phyloP scores from a whole-genome alignment of 2,888 invertebrate species.

The Andrena marginata region DNA sequence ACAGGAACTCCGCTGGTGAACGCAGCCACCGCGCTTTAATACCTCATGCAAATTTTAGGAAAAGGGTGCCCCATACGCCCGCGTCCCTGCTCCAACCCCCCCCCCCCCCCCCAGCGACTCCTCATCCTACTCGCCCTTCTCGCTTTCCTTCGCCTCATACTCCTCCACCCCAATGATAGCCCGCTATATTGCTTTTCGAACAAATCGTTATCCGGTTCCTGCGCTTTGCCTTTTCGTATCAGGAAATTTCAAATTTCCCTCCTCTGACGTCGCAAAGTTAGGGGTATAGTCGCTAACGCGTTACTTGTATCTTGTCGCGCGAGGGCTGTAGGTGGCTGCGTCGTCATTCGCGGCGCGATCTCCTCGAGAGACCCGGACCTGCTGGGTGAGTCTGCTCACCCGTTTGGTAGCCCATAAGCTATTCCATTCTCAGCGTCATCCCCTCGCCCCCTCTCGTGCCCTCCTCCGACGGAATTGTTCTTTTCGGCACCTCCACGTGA shows the following conservation, averaged over 20 bases:
- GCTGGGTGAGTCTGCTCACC: slow-evolving; percentile 31
- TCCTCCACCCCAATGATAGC: slow-evolving; percentile 74
- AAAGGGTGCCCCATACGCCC: slow-evolving; percentile 77
- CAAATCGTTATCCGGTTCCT: slow-evolving; percentile 83
- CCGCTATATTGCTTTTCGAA: slow-evolving; percentile 84
- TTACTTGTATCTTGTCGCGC: no score
- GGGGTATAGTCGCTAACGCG: not conserved
- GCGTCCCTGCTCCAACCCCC: slow-evolving; percentile 50
- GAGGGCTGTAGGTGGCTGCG: no score
- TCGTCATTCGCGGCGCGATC: slow-evolving; percentile 68
- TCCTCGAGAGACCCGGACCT: slow-evolving; percentile 64
- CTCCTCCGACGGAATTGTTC: slow-evolving; percentile 54
- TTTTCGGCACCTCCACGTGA: slow-evolving; percentile 54
- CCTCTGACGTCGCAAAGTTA: not conserved
- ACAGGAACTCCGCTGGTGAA: slow-evolving; percentile 82
- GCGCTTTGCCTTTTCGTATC: slow-evolving; percentile 51
- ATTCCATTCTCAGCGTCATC: slow-evolving; percentile 48
- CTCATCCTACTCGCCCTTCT: slow-evolving; percentile 62
- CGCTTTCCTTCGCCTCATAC: slow-evolving; percentile 72
- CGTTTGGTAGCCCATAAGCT: slow-evolving; percentile 33
- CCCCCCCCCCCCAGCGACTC: slow-evolving; percentile 47
- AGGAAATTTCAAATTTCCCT: slow-evolving; percentile 64
- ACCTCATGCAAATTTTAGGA: slow-evolving; percentile 85
- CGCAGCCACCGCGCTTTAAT: slow-evolving; percentile 84
- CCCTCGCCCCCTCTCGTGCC: slow-evolving; percentile 1